A percentile compares a stretch with the other conserved stretches of the same genome.
Evolutionary conservation across 2,797 vertebrate genomes (phyloP).

Genomic region (Melanotaenia pygmaea): DNA sequence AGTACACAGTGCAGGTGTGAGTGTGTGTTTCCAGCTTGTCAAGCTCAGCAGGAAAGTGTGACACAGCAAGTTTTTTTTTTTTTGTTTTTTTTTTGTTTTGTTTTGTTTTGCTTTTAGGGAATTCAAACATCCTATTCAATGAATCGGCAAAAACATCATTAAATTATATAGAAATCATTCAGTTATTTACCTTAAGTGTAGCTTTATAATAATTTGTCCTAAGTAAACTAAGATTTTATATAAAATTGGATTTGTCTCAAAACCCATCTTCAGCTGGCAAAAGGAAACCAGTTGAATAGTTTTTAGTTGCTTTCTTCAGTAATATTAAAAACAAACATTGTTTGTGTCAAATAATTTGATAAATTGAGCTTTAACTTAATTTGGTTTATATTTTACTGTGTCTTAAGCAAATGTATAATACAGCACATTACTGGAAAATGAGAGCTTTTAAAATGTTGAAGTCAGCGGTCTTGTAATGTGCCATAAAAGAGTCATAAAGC

Average conservation of each 20-base stretch:
- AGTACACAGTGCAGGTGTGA: slow-evolving; percentile 34
- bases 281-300: background rate
- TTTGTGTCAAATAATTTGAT: background rate
- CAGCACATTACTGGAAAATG: slow-evolving; percentile 6
- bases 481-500: slow-evolving; percentile 47
- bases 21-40: slow-evolving; percentile 2
- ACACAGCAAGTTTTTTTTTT: background rate
- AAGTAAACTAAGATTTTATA: background rate
- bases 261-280: background rate
- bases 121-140: background rate
- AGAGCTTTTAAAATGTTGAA: slow-evolving; percentile 19
- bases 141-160: background rate
- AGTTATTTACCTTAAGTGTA: background rate
- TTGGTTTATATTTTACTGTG: slow-evolving; percentile 21
- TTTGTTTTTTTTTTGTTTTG: no score
- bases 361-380: slow-evolving; percentile 14
- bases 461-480: slow-evolving; percentile 50
- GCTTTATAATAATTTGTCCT: background rate
- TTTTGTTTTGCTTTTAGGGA: background rate
- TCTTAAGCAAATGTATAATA: background rate
- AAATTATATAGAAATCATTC: background rate
- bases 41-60: background rate
- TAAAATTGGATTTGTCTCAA: background rate
- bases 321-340: background rate
- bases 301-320: background rate